Evolutionary conservation across 1,140 invertebrate genomes (phyloP).

Genomic region (Adoxophyes honmai): DNA sequence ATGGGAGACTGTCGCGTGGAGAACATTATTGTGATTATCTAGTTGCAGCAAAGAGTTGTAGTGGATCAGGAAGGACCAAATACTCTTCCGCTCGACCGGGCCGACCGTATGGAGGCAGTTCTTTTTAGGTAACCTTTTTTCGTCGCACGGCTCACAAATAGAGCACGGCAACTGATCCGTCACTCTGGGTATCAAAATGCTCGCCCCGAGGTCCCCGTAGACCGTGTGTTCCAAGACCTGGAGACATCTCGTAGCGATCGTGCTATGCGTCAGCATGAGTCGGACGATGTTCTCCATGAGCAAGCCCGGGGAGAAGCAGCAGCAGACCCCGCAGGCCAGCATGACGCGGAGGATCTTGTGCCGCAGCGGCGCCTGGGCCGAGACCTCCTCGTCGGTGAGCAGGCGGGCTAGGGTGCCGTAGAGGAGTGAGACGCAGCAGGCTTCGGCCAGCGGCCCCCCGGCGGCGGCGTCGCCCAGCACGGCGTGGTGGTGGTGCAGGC

Average conservation of each 20-base stretch:
- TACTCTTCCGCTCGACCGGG: constrained; percentile 56
- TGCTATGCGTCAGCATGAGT: constrained; percentile 52
- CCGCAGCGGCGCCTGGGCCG: constrained; percentile 64
- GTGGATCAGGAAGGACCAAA: constrained; percentile 79
- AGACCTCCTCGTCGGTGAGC: constrained; percentile 69
- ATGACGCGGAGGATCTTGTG: constrained; percentile 77
- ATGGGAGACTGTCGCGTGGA: constrained; percentile 78
- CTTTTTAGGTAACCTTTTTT: constrained; percentile 35
- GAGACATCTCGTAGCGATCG: constrained; percentile 48
- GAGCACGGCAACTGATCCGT: constrained; percentile 58
- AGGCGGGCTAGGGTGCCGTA: constrained; percentile 78
- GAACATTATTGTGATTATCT: constrained; percentile 77
- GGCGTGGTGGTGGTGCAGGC: constrained; percentile 79
- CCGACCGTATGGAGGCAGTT: constrained; percentile 52
- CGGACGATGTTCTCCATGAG: constrained; percentile 65
- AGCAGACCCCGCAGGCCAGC: constrained; percentile 79
- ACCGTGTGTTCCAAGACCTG: constrained; percentile 78
- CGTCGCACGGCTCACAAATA: constrained; percentile 57
- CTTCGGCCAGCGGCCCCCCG: constrained; percentile 39
- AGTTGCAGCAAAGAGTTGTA: constrained; percentile 78
- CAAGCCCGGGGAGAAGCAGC: constrained; percentile 78
- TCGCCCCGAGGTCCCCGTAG: constrained; percentile 79
- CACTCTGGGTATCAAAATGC: constrained; percentile 44
- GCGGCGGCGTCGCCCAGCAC: constrained; percentile 70
- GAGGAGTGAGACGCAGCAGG: constrained; percentile 79